A percentile compares a stretch with the other conserved stretches of the same genome.
Evolutionary conservation across 1,140 invertebrate species (phyloP).

Genomic region (Hermatobates lingyangjiaoensis): DNA sequence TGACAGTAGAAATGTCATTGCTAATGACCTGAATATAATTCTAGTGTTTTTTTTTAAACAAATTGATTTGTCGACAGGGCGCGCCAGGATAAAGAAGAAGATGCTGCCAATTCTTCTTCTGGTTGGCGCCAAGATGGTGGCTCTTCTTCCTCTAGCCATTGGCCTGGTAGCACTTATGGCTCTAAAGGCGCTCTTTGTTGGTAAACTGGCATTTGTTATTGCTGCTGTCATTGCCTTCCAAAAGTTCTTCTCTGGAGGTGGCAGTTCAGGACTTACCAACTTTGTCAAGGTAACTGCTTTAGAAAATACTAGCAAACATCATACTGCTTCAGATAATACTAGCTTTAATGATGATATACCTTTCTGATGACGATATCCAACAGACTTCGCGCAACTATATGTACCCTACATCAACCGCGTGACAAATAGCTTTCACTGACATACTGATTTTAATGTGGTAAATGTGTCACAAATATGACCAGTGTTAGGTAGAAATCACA

Average conservation of each 20-base stretch:
- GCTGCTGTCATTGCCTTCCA: slow-evolving; percentile 44
- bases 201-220: slow-evolving; percentile 51
- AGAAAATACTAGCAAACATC: background rate
- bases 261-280: slow-evolving; percentile 18
- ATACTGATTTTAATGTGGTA: background rate
- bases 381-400: background rate
- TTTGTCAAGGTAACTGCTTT: slow-evolving; percentile 19
- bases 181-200: slow-evolving; percentile 50
- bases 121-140: slow-evolving; percentile 44
- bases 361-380: background rate
- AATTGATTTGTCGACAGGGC: slow-evolving; percentile 32
- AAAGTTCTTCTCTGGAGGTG: slow-evolving; percentile 36
- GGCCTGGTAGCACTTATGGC: slow-evolving; percentile 46
- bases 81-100: slow-evolving; percentile 52
- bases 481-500: no score
- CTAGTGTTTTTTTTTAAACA: no score
- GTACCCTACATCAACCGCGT: no score
- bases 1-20: no score
- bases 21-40: no score
- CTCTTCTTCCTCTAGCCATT: slow-evolving; percentile 42
- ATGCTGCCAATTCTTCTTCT: slow-evolving; percentile 39
- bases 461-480: background rate
- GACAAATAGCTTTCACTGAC: background rate
- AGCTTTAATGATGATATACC: background rate
- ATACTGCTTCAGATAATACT: background rate